A percentile compares a stretch with the other conserved stretches of the same genome.
Evolutionary conservation across 2,888 invertebrate genomes (phyloP).

Genomic region (Nowickia ferox): DNA sequence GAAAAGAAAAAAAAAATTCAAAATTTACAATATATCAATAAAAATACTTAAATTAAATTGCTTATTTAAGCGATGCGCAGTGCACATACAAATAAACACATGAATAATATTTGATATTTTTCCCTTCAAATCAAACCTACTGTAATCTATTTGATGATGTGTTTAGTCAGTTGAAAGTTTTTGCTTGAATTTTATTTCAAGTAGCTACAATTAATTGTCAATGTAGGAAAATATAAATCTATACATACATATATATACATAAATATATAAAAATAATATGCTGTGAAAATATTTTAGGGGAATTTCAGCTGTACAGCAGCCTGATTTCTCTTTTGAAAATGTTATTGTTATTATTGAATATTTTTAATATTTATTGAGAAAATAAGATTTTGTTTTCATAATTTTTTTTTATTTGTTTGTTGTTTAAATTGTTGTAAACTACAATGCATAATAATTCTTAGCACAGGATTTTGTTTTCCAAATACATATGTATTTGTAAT

Average conservation of each 20-base stretch:
- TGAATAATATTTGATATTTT: neutral
- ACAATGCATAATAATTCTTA: too few relatives aligned
- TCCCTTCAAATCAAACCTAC: neutral
- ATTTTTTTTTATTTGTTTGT: conserved; percentile 1
- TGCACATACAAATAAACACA: too few relatives aligned
- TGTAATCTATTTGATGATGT: neutral
- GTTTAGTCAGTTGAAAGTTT: conserved; percentile 23
- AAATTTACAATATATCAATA: too few relatives aligned
- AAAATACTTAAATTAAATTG: too few relatives aligned
- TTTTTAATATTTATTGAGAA: neutral
- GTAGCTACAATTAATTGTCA: conserved; percentile 30
- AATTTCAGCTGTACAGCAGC: neutral
- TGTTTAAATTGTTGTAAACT: neutral
- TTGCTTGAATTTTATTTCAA: conserved; percentile 37
- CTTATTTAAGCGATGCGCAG: too few relatives aligned
- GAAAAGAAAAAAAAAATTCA: too few relatives aligned
- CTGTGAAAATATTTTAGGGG: neutral
- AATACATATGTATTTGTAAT: too few relatives aligned
- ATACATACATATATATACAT: too few relatives aligned
- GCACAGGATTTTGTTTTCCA: too few relatives aligned
- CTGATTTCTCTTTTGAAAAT: neutral
- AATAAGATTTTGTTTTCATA: neutral
- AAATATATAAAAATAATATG: neutral
- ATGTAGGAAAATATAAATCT: neutral
- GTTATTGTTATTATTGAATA: neutral